Percentiles rank a stretch among this genome's conserved stretches.
Conservation (phyloP, 2,113 vertebrate genomes). For the Megatriorchis doriae region DNA sequence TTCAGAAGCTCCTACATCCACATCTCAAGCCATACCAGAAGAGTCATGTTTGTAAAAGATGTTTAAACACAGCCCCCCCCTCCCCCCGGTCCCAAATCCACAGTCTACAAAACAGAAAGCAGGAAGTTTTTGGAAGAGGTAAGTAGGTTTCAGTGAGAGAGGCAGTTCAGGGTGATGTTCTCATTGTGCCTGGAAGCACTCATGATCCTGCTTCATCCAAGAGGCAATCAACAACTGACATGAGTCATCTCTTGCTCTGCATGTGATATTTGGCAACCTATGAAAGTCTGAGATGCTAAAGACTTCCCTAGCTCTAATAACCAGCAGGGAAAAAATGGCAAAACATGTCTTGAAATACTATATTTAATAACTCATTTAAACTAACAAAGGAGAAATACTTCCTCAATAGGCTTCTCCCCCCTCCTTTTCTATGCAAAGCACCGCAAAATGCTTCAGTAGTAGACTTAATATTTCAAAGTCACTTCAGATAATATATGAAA, state of each 20-base stretch:
- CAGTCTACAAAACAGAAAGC: not conserved
- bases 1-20: not conserved
- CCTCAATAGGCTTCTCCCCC: not conserved
- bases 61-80: too few relatives aligned
- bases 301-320: not conserved
- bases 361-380: not conserved
- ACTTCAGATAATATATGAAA: not conserved
- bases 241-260: not conserved
- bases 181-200: not conserved
- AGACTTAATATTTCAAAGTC: not conserved
- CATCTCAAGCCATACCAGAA: not conserved
- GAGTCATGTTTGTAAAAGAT: not conserved
- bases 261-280: not conserved
- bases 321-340: not conserved
- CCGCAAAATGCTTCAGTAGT: not conserved
- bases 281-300: not conserved
- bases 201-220: not conserved
- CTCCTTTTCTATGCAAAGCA: not conserved
- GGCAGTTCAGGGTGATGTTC: not conserved
- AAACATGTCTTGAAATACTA: not conserved
- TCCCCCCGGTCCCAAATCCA: not conserved
- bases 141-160: not conserved
- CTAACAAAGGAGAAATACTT: not conserved
- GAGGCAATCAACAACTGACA: not conserved
- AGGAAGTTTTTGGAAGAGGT: not conserved